Base-by-base conservation (phyloP, 2,888 invertebrate species). In the Tyria jacobaeae region DNA sequence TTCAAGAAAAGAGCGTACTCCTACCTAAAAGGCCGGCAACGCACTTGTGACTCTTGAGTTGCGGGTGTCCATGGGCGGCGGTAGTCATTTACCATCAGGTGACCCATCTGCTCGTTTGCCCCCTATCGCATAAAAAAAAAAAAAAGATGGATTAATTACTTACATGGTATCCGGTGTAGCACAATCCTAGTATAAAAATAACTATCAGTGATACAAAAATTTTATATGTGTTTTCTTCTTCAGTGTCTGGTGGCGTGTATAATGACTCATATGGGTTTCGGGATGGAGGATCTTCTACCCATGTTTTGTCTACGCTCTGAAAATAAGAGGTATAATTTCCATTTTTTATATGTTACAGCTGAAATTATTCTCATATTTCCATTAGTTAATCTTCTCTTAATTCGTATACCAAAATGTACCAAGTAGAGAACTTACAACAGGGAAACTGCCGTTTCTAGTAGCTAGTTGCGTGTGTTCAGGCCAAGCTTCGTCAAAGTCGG, bases 251-350 rank as follows among this genome's bases (percentile, higher is more conserved):
- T 71, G 96, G 96, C 39, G 96, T 96, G 84, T 97, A 96, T 39
- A 96, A 92, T 1, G 97, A 96, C 76, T 96, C 96, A 85, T 97
- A 97, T 0, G 96, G 95, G 14, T 96, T 95, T 57, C 96, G 94
- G 41, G 96, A 96, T 0, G 97, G 97, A 2, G 97, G 97, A 81
- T 97, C 97, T 86, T 97, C 97, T 3, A 97, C 97, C 97, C 97
- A 98, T 0, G 96, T 96, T 79, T 96, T 96, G 75, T 97, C 97
- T 9, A 96, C 96, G 62, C 96, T 96, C 97, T 97, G 81, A 80
- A 84, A 79, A 41, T n/a, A n/a, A n/a, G n/a, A n/a, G n/a, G n/a
- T n/a, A n/a, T n/a, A n/a, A n/a, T n/a, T n/a, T n/a, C n/a, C n/a
- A n/a, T n/a, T n/a, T n/a, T n/a, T n/a, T n/a, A n/a, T n/a, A n/a